These are phyloP conservation scores for Cerastis leucographa DNA, from an alignment of 2,888 invertebrate genomes.

Conservation along the genomic window DNA sequence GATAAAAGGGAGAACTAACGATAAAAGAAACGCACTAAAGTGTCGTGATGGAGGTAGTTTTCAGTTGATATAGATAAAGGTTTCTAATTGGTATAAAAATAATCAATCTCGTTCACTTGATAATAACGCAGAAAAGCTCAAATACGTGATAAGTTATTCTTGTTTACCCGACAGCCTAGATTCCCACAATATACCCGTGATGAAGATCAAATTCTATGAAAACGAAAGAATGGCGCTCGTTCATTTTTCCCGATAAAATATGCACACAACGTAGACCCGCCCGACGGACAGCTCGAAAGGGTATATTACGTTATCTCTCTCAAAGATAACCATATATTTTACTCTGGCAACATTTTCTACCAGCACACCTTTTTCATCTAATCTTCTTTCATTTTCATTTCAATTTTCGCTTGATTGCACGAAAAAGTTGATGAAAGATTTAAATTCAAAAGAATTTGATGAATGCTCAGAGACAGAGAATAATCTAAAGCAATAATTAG, in stretches of 20 bases:
- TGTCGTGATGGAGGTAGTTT: not conserved
- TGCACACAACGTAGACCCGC: conserved; percentile 55
- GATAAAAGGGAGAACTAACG: not conserved
- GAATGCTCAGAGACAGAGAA: conserved; percentile 22
- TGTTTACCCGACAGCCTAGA: conserved; percentile 47
- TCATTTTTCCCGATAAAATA: conserved; percentile 63
- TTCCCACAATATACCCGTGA: conserved; percentile 43
- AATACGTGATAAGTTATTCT: conserved; percentile 47
- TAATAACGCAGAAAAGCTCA: conserved; percentile 4
- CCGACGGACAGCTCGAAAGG: conserved; percentile 57
- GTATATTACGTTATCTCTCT: conserved; percentile 51
- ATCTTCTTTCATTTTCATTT: conserved; percentile 54
- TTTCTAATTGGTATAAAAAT: not conserved
- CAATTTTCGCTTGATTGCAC: conserved; percentile 42
- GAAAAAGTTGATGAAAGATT: conserved; percentile 50
- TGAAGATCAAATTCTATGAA: conserved; percentile 48
- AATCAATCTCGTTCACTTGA: not conserved
- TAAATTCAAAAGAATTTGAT: conserved; percentile 54
- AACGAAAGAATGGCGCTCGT: conserved; percentile 50
- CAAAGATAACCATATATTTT: conserved; percentile 54
- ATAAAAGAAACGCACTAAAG: not conserved
- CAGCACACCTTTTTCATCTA: conserved; percentile 39
- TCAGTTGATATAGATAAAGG: not conserved
- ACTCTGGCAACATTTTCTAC: conserved; percentile 44
- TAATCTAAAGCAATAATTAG: conserved; percentile 46